A percentile compares a stretch with the other conserved stretches of the same genome.
These are phyloP conservation scores for Chamaea fasciata DNA, from an alignment of 2,113 vertebrate genomes.

Conservation along the genomic window DNA sequence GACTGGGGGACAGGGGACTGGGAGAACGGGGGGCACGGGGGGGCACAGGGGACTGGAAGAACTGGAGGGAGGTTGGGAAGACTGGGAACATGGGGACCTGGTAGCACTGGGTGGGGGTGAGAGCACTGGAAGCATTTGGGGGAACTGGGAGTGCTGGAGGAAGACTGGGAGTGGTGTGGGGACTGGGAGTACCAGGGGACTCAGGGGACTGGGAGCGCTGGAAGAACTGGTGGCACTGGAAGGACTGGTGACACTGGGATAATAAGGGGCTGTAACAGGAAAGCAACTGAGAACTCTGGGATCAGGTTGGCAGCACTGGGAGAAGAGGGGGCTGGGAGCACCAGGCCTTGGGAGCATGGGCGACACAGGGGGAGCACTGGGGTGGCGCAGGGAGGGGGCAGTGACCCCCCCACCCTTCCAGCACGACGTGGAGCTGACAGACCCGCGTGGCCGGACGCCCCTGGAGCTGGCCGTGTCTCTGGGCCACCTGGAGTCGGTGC, in stretches of 20 bases:
- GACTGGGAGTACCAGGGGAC: neutral
- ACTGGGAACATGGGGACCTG: neutral
- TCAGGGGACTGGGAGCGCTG: neutral
- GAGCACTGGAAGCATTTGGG: too few species aligned
- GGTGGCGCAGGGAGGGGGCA: neutral
- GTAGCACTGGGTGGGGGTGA: too few species aligned
- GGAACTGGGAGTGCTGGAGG: too few species aligned
- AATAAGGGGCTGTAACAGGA: neutral
- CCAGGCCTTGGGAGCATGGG: neutral
- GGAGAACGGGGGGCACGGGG: neutral
- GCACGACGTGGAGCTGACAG: constrained; percentile 83
- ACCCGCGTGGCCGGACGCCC: constrained; percentile 87
- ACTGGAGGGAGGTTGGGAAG: too few species aligned
- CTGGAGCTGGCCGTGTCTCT: constrained; percentile 90
- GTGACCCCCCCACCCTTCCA: neutral
- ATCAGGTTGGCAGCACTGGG: rapidly evolving
- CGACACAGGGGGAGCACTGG: too few species aligned
- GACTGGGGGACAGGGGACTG: too few species aligned
- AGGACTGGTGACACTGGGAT: neutral
- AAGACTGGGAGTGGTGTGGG: neutral
- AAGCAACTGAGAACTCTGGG: neutral
- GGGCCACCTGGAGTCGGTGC: constrained; percentile 87
- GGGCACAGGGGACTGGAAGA: too few species aligned
- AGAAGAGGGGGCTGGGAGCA: neutral
- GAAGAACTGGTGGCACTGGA: neutral